Percentiles rank a stretch among this genome's conserved stretches.
Evolutionary conservation across 1,140 invertebrate species (phyloP).

Genomic region (Panulirus ornatus): DNA sequence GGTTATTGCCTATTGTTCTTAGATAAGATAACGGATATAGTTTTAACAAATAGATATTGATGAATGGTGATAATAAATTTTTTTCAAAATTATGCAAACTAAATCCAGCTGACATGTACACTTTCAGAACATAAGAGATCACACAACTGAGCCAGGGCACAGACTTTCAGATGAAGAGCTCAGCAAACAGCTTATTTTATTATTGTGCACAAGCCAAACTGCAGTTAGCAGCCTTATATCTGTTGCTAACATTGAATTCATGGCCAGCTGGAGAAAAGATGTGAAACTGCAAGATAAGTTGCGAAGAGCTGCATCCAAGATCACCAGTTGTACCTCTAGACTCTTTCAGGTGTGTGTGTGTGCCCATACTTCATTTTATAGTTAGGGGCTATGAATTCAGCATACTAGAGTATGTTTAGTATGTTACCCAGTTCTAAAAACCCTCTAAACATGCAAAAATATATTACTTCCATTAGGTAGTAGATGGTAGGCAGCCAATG

Average conservation of each 20-base stretch:
- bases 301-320: neutral
- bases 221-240: neutral
- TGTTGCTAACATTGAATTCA: neutral
- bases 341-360: slow-evolving; percentile 45
- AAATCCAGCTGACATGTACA: no score
- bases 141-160: slow-evolving; percentile 46
- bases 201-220: slow-evolving; percentile 31
- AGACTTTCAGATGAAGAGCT: slow-evolving; percentile 42
- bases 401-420: no score
- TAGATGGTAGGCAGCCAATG: no score
- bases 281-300: slow-evolving; percentile 46
- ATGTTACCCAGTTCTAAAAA: no score
- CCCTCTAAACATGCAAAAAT: no score
- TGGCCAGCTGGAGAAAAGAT: neutral
- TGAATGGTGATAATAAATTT: neutral
- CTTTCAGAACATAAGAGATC: slow-evolving; percentile 54
- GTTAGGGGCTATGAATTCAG: no score
- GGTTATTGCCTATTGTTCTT: no score
- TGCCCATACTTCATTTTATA: neutral
- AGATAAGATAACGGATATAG: no score
- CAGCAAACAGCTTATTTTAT: slow-evolving; percentile 28
- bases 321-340: slow-evolving; percentile 30
- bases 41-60: no score
- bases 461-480: no score
- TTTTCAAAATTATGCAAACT: neutral